Percentiles rank a stretch among this genome's conserved stretches.
phyloP scores from a whole-genome alignment of 2,888 invertebrate species.

The Dione juno region DNA sequence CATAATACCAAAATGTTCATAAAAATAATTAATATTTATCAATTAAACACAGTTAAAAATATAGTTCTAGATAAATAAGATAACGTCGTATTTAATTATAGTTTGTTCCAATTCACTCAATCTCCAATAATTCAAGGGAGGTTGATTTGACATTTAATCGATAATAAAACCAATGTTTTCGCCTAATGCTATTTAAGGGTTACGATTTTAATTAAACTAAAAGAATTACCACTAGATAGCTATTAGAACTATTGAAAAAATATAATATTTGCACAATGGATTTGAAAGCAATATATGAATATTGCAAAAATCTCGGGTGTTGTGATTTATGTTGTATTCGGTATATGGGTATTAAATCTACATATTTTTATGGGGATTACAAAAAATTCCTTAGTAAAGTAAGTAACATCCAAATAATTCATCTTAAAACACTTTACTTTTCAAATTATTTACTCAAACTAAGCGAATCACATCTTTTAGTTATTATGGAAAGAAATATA shows the following conservation, averaged over 20 bases:
- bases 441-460: too few relatives aligned
- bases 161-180: background rate
- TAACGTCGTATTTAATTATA: background rate
- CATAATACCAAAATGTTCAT: too few relatives aligned
- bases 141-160: background rate
- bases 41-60: background rate
- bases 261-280: conserved; percentile 61
- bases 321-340: conserved; percentile 88
- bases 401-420: conserved; percentile 48
- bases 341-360: conserved; percentile 84
- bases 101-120: conserved; percentile 11
- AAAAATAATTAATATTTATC: background rate
- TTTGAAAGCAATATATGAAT: conserved; percentile 75
- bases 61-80: background rate
- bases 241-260: background rate
- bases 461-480: too few relatives aligned
- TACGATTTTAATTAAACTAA: conserved; percentile 8
- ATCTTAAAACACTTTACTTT: background rate
- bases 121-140: background rate
- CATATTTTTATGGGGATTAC: conserved; percentile 81
- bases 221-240: background rate
- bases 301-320: conserved; percentile 83
- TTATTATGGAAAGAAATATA: too few relatives aligned
- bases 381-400: conserved; percentile 78
- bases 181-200: too few relatives aligned